These are phyloP conservation scores for Clitarchus hookeri DNA, from an alignment of 2,888 invertebrate species.

Conservation along the genomic window DNA sequence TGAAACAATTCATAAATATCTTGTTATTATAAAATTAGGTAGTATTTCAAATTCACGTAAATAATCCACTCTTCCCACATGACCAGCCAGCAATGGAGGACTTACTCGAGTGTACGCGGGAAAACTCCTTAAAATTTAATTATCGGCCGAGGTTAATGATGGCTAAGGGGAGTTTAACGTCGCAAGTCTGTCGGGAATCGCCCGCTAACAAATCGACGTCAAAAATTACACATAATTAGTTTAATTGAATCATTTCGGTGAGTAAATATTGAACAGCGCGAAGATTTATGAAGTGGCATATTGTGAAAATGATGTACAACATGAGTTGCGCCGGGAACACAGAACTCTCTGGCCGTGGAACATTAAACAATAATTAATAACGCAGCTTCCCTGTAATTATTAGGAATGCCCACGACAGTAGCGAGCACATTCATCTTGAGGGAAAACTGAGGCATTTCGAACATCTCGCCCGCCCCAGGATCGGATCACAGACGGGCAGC, in stretches of 20 bases:
- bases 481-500: neutral
- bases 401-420: neutral
- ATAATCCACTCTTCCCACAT: neutral
- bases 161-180: neutral
- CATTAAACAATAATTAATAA: constrained; percentile 14
- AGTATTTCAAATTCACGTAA: neutral
- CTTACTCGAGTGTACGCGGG: neutral
- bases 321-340: neutral
- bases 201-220: neutral
- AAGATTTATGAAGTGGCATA: constrained; percentile 3
- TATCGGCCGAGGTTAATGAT: neutral
- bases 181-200: neutral
- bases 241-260: neutral
- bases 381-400: constrained; percentile 8
- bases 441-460: neutral
- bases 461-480: neutral
- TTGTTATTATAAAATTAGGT: neutral
- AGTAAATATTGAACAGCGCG: neutral
- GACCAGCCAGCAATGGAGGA: neutral
- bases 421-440: neutral
- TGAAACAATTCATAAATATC: neutral
- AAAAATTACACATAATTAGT: neutral
- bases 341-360: neutral
- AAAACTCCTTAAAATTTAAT: constrained; percentile 10
- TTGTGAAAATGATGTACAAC: neutral